Evolutionary conservation across 2,888 invertebrate species (phyloP), one percentile per base, ranked within the genome.

Genomic region (Pedicia rivosa): DNA sequence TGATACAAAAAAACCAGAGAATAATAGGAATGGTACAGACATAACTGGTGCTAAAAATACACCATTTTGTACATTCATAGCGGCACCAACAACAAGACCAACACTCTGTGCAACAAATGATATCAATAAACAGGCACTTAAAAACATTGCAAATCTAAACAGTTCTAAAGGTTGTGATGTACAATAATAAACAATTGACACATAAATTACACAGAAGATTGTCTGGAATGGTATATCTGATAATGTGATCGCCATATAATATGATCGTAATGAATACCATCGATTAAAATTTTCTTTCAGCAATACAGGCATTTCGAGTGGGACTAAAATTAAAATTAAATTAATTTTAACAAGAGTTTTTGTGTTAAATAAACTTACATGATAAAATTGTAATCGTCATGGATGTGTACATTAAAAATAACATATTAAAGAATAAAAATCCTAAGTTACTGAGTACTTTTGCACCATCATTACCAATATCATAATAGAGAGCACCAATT

Each of bases 141-240:
- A 66, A 66, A 94, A 92, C 83, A 92, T 86, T 16, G 76, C 67
- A 62, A 83, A 94, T 37, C 94, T 71, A 58, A 70, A 68, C 46
- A 75, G 63, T 49, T 87, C 90, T 44, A 77, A 68, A 2, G 92
- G 92, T 64, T 95, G 95, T 37, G 86, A 80, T 41, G 94, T 95
- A 74, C 92, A 76, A 63, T 86, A 81, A 62, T 95, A 95, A 13
- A 92, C 91, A 46, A 94, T 81, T 46, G 81, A 74, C 33, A 91
- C 86, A 64, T 95, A 94, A 42, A 92, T 70, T 25, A 90, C 61
- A 53, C 94, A 94, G 66, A 92, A 94, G 51, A 94, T 74, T 10
- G 92, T 79, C 92, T 94, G 94, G 64, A 95, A 95, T n/a, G 95
- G 95, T 65, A 95, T 70, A 64, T 95, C 95, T 0, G 94, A 92